Conservation (phyloP, 2,888 invertebrate genomes). For the Epinotia brunnichana region DNA sequence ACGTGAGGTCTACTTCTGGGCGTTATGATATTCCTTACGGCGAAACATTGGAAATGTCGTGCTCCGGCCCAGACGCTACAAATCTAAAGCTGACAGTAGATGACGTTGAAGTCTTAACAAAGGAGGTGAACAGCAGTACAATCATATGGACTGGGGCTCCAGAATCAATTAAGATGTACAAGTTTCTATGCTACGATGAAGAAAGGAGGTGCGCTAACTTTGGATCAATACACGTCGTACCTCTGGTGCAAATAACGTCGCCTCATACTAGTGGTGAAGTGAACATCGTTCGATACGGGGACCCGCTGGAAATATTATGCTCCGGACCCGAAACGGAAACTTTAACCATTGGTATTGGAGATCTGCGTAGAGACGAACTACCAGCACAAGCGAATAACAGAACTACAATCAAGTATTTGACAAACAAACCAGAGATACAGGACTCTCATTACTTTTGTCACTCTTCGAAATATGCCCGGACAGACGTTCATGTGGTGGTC, state of each 20-base stretch:
- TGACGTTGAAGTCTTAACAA: not conserved
- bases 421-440: not conserved
- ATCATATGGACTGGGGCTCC: not conserved
- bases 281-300: not conserved
- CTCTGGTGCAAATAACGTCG: not conserved
- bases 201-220: not conserved
- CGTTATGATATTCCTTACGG: not conserved
- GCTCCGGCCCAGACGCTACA: not conserved
- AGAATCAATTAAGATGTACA: not conserved
- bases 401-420: conserved; percentile 1
- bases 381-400: not conserved
- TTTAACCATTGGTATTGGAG: not conserved
- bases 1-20: not conserved
- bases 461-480: not conserved
- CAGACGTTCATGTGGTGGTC: not conserved
- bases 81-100: not conserved
- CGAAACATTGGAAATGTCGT: not conserved
- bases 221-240: not conserved
- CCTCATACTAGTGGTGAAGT: not conserved
- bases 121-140: not conserved
- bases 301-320: not conserved
- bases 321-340: not conserved
- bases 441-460: not conserved
- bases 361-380: not conserved
- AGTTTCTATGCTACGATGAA: not conserved